A percentile compares a stretch with the other conserved stretches of the same genome.
Conservation (phyloP, 2,113 vertebrate species). For the Cyanistes caeruleus region DNA sequence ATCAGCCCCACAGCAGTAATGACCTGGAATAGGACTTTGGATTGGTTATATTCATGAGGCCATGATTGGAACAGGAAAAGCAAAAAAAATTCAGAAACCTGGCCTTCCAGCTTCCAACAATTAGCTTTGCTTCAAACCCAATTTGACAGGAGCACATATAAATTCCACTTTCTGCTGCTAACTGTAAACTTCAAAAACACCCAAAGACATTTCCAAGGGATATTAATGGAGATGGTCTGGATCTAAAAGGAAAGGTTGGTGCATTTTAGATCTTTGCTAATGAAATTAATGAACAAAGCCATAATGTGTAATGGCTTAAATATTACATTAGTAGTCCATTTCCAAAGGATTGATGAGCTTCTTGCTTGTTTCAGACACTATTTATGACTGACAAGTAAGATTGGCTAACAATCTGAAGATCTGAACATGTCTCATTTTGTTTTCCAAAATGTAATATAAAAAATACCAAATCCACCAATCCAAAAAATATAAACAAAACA, state of each 20-base stretch:
- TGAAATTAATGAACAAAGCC: conserved; percentile 1
- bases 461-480: background rate
- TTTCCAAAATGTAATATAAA: background rate
- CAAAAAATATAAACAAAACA: background rate
- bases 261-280: conserved; percentile 20
- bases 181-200: background rate
- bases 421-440: background rate
- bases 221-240: background rate
- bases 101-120: background rate
- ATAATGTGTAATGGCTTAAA: conserved; percentile 16
- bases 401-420: background rate
- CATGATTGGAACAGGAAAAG: background rate
- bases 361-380: background rate
- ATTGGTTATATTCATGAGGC: background rate
- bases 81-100: background rate
- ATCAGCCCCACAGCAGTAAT: background rate
- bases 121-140: background rate
- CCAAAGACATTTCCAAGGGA: background rate
- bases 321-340: conserved; percentile 46
- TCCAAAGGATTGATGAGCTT: conserved; percentile 3
- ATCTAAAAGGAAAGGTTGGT: background rate
- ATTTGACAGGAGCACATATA: background rate
- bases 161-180: background rate
- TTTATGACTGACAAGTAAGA: background rate
- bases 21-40: background rate